Conservation (phyloP, 2,113 vertebrate species). For the Upupa epops region DNA sequence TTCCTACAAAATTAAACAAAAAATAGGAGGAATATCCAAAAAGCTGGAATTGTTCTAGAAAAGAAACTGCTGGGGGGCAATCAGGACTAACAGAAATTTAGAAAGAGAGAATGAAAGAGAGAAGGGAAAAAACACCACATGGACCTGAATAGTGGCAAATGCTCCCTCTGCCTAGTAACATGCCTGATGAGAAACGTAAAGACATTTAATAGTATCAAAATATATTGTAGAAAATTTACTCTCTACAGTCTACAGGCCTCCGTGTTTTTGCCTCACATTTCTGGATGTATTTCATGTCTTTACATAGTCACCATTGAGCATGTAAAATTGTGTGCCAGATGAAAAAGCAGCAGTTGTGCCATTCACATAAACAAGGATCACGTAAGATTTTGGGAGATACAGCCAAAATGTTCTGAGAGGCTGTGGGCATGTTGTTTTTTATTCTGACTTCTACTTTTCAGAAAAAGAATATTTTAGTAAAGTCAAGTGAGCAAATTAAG, state of each 20-base stretch:
- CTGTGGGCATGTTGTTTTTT: not conserved
- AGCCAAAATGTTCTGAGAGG: not conserved
- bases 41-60: not conserved
- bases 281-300: not conserved
- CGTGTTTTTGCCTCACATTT: not conserved
- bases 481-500: not conserved
- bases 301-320: not conserved
- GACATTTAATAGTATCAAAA: not conserved
- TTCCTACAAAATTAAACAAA: not conserved
- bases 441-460: not conserved
- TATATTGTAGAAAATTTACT: not conserved
- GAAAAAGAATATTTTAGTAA: not conserved
- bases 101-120: not conserved
- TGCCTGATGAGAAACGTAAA: not conserved
- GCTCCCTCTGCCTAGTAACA: not conserved
- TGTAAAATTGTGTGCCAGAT: not conserved
- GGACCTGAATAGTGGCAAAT: not conserved
- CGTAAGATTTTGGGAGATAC: not conserved
- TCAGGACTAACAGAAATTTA: not conserved
- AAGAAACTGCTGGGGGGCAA: not conserved
- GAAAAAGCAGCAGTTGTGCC: not conserved
- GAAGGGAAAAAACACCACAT: accelerated
- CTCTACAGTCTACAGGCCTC: not conserved
- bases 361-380: not conserved
- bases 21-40: not conserved